phyloP scores from a whole-genome alignment of 2,888 invertebrate genomes.

The Rhopalosiphum nymphaeae region DNA sequence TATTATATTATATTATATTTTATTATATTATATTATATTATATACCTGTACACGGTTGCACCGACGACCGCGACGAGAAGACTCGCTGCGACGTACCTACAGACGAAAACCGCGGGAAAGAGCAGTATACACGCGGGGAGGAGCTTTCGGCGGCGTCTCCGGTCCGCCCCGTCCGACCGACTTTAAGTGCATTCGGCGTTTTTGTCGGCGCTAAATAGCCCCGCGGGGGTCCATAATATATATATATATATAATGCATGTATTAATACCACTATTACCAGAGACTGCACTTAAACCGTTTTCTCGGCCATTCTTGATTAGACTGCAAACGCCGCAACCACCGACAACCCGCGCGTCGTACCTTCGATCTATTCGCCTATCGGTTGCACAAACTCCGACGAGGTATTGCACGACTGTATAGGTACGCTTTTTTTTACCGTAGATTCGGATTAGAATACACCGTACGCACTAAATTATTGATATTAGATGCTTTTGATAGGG shows the following conservation, averaged over 20 bases:
- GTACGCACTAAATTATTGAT: background rate
- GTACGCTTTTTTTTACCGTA: background rate
- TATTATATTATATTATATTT: too few species aligned
- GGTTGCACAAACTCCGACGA: background rate
- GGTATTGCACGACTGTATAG: background rate
- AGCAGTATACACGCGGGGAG: background rate
- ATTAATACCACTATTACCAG: background rate
- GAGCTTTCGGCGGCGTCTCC: conserved; percentile 13
- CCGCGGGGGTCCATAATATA: background rate
- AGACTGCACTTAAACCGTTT: conserved; percentile 15
- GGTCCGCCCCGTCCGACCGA: background rate
- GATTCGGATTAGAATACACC: background rate
- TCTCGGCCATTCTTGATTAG: background rate
- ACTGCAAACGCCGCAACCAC: background rate
- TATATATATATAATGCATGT: background rate
- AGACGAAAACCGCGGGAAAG: conserved; percentile 48
- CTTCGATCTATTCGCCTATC: background rate
- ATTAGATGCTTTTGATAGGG: background rate
- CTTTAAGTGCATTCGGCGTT: background rate
- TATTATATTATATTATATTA: too few species aligned
- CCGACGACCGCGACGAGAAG: background rate
- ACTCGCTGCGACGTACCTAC: background rate
- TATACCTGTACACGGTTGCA: background rate
- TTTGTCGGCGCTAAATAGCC: background rate
- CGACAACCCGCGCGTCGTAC: background rate